phyloP scores from a whole-genome alignment of 2,888 invertebrate species.

The Drosophila trichaetosa region DNA sequence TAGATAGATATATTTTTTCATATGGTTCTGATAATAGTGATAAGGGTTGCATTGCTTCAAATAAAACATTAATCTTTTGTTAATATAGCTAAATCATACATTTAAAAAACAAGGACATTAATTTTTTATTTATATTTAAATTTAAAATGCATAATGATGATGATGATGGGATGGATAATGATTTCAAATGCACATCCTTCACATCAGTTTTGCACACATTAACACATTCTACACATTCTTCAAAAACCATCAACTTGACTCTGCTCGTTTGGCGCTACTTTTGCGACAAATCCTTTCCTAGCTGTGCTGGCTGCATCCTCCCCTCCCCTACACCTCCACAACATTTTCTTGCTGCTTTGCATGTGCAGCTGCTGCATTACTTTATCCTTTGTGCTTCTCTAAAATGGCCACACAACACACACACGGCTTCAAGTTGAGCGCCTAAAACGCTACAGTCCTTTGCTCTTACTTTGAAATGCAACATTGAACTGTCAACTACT shows the following conservation, averaged over 20 bases:
- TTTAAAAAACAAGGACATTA: neutral
- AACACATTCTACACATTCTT: conserved; percentile 32
- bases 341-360: neutral
- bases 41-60: neutral
- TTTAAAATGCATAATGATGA: neutral
- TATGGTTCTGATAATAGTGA: neutral
- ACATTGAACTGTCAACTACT: conserved; percentile 78
- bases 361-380: conserved; percentile 17
- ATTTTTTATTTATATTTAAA: neutral
- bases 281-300: conserved; percentile 46
- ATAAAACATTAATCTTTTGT: neutral
- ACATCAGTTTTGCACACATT: conserved; percentile 2
- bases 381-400: conserved; percentile 60
- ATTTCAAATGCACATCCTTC: neutral
- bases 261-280: conserved; percentile 66
- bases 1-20: neutral
- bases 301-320: neutral
- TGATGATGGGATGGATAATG: neutral
- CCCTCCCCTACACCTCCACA: neutral
- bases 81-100: neutral
- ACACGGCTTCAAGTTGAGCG: conserved; percentile 62
- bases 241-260: conserved; percentile 60
- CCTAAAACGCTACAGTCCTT: conserved; percentile 66
- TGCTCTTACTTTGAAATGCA: conserved; percentile 67
- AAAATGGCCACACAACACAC: conserved; percentile 37